Conservation (phyloP, 2,797 vertebrate genomes). For the Lycodopsis pacificus region DNA sequence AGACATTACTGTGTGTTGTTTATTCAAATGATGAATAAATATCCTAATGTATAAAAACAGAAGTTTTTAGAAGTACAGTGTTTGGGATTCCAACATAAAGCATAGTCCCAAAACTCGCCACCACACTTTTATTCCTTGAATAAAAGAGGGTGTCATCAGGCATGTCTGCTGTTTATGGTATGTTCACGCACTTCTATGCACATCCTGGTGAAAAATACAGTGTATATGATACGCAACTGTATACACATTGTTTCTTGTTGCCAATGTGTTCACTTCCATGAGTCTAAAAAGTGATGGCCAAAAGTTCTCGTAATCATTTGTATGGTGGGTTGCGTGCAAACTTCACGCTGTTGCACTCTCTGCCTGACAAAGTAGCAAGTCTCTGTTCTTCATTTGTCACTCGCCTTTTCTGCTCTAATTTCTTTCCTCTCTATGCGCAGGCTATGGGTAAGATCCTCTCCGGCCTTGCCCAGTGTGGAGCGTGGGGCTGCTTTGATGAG, state of each 20-base stretch:
- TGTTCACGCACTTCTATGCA: not conserved
- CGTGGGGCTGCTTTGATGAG: conserved; percentile 99
- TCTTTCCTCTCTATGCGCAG: conserved; percentile 73
- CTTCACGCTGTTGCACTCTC: not conserved
- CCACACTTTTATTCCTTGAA: not conserved
- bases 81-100: not conserved
- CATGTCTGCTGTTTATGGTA: not conserved
- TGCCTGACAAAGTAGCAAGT: not conserved
- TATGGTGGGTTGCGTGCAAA: not conserved
- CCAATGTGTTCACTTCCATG: not conserved
- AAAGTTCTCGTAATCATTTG: not conserved
- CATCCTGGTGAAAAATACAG: not conserved
- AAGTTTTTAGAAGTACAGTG: too few species aligned
- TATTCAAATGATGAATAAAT: not conserved
- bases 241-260: not conserved
- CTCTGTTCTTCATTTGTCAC: not conserved
- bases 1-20: not conserved
- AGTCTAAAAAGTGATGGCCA: not conserved
- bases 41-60: not conserved
- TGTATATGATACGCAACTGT: not conserved
- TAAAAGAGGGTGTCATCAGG: not conserved
- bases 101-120: not conserved
- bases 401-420: not conserved
- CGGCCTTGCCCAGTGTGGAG: conserved; percentile 95
- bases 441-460: conserved; percentile 97